These are phyloP conservation scores for Barbus barbus DNA, from an alignment of 2,113 vertebrate species.

Conservation along the genomic window DNA sequence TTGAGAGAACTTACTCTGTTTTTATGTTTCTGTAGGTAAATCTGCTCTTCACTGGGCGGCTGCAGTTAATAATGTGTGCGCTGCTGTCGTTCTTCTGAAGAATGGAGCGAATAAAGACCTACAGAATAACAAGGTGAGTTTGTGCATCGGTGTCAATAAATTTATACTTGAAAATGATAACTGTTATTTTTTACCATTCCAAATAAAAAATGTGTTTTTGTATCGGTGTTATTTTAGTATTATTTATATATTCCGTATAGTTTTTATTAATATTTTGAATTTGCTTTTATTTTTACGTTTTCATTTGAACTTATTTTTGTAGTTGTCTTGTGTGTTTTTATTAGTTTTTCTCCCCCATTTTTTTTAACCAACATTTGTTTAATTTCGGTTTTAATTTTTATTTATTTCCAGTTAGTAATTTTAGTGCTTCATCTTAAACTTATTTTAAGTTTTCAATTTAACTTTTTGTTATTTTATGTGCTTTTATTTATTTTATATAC, in stretches of 20 bases:
- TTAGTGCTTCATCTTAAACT: too few species aligned
- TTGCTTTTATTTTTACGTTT: background rate
- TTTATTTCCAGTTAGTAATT: too few species aligned
- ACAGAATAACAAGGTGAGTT: conserved; percentile 94
- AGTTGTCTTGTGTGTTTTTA: too few species aligned
- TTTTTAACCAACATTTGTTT: too few species aligned
- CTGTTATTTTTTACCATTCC: background rate
- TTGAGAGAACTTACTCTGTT: background rate
- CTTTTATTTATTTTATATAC: background rate
- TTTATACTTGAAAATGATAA: background rate
- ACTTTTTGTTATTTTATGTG: background rate
- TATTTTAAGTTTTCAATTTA: too few species aligned
- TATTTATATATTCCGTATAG: too few species aligned
- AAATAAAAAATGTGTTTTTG: too few species aligned
- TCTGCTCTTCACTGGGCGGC: conserved; percentile 96
- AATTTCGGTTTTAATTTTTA: too few species aligned
- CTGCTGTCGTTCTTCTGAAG: conserved; percentile 88
- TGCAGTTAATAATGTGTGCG: conserved; percentile 94
- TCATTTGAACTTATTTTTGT: too few species aligned
- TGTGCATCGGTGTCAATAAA: background rate
- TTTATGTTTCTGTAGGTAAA: conserved; percentile 78
- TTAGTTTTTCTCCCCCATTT: too few species aligned
- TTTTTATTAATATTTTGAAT: background rate
- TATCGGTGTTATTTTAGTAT: too few species aligned
- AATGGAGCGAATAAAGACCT: conserved; percentile 97